Evolutionary conservation across 2,113 vertebrate species (phyloP).

Genomic region (Gnathonemus longibarbis): DNA sequence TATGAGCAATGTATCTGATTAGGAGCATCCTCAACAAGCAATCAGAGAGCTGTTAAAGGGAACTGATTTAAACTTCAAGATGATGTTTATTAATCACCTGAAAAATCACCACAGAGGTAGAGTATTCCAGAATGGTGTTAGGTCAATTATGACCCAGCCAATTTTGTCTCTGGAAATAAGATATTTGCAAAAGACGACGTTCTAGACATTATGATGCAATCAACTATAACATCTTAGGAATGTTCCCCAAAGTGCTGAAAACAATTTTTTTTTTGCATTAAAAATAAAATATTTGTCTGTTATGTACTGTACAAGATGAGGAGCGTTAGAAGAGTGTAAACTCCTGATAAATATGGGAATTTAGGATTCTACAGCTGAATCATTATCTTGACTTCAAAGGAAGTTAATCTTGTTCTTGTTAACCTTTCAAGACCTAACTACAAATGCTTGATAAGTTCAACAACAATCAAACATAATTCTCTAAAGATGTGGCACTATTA

Average conservation of each 20-base stretch:
- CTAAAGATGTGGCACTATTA: not conserved
- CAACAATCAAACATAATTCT: not conserved
- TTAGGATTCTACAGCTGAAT: not conserved
- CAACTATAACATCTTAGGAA: not conserved
- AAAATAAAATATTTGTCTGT: not conserved
- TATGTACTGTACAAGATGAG: not conserved
- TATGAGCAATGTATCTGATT: not conserved
- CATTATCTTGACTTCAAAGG: constrained; percentile 1
- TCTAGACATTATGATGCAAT: not conserved
- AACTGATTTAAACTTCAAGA: not conserved
- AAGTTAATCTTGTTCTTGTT: not conserved
- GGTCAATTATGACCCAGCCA: not conserved
- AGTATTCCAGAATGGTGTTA: not conserved
- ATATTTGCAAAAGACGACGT: not conserved
- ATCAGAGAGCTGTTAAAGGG: not conserved
- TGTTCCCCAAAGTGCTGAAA: not conserved
- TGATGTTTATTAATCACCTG: not conserved
- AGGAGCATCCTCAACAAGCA: not conserved
- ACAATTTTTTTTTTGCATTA: not conserved
- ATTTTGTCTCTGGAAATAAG: not conserved
- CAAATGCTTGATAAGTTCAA: not conserved
- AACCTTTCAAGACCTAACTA: constrained; percentile 2
- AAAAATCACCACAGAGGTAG: not conserved
- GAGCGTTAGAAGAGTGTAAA: not conserved
- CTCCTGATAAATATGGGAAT: not conserved